Base-by-base conservation (phyloP, 2,113 vertebrate genomes). In the Semnopithecus entellus region DNA sequence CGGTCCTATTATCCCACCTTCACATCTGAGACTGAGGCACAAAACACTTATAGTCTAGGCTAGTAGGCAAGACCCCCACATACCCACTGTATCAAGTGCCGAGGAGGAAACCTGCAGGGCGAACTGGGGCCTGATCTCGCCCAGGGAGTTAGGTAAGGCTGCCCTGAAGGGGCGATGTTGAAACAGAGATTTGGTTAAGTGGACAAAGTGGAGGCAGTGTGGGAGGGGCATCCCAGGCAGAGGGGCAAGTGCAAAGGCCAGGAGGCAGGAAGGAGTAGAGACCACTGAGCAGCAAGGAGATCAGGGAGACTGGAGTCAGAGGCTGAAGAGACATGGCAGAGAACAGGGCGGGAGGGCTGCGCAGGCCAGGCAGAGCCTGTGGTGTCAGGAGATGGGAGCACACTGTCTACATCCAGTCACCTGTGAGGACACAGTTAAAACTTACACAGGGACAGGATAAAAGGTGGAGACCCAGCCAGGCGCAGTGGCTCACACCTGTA, bases 371-470 rank as follows among this genome's bases (percentile, higher is more conserved):
- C 45, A 55, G 38, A 38, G 35, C 43, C 70, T 48, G 72, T 55
- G 40, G 38, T 40, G 66, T 52, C 50, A 32, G 20, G 25, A 35
- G 48, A 80, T 2, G 8, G 45, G 40, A 61, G 32, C 13, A 32
- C 3, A 25, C 32, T 11, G 20, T 45, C 16, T 43, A 17, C 35
- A 27, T 0, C 5, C 0, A 43, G 52, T 48, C 8, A 8, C 35
- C 4, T 50, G 38, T 3, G 17, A 40, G 50, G 78, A 8, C 43
- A 48, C 0, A 14, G 20, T 35, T 35, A 81, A 14, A 2, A 40
- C 13, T 20, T 5, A 57, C 32, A 5, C 38, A 32, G 64, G 8
- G 6, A 40, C 79, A 64, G 20, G 83, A 43, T 73, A 50, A 85
- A 55, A 23, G 52, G 12, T 0, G 23, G 52, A 40, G 13, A 50